phyloP scores from a whole-genome alignment of 2,113 vertebrate genomes.

The Sylvietta virens region DNA sequence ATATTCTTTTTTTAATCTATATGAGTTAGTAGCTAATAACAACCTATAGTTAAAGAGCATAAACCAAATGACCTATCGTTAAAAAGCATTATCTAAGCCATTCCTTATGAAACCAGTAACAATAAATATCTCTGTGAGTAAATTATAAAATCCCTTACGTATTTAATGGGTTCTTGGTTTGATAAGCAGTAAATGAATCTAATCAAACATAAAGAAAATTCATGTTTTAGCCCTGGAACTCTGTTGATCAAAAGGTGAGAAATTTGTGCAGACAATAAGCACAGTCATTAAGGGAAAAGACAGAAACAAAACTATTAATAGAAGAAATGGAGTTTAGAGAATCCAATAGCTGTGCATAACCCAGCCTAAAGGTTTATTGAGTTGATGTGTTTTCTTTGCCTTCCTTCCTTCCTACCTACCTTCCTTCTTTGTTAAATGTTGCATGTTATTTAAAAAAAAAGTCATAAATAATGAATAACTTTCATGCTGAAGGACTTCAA shows the following conservation, averaged over 20 bases:
- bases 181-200: not conserved
- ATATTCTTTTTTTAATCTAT: not conserved
- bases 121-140: not conserved
- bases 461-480: not conserved
- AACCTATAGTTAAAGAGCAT: not conserved
- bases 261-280: not conserved
- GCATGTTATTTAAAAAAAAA: not conserved
- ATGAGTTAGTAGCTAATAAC: not conserved
- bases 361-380: not conserved
- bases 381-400: not conserved
- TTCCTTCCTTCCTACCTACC: not conserved
- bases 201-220: not conserved
- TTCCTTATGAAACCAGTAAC: not conserved
- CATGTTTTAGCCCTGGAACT: not conserved
- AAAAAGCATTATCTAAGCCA: not conserved
- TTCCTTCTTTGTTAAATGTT: not conserved
- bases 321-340: not conserved
- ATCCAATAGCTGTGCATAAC: not conserved
- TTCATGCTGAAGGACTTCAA: not conserved
- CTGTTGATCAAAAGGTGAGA: not conserved
- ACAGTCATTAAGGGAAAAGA: not conserved
- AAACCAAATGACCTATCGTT: not conserved
- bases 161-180: not conserved
- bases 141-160: not conserved
- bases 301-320: not conserved